Percentiles rank a stretch among this genome's conserved stretches.
phyloP scores from a whole-genome alignment of 2,888 invertebrate species.

The Stratiomys singularior region DNA sequence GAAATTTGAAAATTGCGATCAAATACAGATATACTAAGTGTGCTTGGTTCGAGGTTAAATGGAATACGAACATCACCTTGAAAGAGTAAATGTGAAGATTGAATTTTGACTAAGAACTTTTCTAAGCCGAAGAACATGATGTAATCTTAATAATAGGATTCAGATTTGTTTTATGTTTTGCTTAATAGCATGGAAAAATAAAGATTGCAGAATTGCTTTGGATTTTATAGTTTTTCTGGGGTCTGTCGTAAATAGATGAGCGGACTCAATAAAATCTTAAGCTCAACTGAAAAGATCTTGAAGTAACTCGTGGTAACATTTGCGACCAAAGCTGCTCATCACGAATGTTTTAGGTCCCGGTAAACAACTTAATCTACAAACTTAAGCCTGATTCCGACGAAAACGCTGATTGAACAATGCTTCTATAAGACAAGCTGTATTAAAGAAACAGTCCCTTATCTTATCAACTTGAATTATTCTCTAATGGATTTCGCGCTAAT shows the following conservation, averaged over 20 bases:
- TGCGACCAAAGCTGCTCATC: too few species aligned
- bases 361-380: too few species aligned
- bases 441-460: too few species aligned
- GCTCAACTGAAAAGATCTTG: too few species aligned
- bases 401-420: too few species aligned
- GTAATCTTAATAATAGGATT: conserved; percentile 9
- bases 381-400: too few species aligned
- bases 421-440: too few species aligned
- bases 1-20: neutral
- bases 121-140: conserved; percentile 26
- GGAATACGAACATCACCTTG: neutral
- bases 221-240: neutral
- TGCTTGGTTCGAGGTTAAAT: neutral
- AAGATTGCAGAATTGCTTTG: neutral
- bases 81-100: neutral
- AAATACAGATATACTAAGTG: neutral
- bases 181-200: neutral
- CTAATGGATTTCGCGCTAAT: too few species aligned
- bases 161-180: neutral
- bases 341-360: too few species aligned
- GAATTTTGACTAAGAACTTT: neutral
- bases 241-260: neutral
- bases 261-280: too few species aligned
- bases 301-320: too few species aligned
- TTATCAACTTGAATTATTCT: too few species aligned